These are phyloP conservation scores for Cavia aperea DNA, from an alignment of 2,113 vertebrate species.

Conservation along the genomic window DNA sequence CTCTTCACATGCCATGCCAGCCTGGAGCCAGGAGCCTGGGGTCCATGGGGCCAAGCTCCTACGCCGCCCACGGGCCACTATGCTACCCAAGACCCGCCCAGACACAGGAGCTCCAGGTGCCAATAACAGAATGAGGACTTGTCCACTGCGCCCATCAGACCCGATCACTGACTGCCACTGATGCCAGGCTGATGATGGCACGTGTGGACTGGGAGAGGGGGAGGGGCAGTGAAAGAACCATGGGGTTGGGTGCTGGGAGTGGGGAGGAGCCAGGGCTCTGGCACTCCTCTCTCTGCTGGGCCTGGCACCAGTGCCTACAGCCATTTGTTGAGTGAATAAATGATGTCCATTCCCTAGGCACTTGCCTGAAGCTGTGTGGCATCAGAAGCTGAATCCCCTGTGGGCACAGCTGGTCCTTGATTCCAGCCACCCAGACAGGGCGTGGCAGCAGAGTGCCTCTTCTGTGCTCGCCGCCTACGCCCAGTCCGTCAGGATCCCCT, in stretches of 20 bases:
- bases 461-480: accelerated
- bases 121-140: accelerated
- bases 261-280: background rate
- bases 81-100: background rate
- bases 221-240: background rate
- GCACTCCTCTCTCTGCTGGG: background rate
- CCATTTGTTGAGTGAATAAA: background rate
- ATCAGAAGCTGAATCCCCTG: background rate
- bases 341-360: accelerated
- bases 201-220: too few species aligned
- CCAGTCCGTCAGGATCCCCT: background rate
- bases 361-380: too few species aligned
- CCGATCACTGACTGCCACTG: accelerated
- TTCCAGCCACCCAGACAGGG: too few species aligned
- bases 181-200: accelerated
- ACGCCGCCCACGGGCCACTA: accelerated
- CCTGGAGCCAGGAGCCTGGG: too few species aligned
- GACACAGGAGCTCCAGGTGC: background rate
- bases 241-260: accelerated
- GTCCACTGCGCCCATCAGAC: background rate
- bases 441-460: background rate
- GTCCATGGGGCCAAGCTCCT: background rate
- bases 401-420: background rate
- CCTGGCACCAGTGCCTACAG: background rate
- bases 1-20: accelerated